Conservation (phyloP, 2,888 invertebrate genomes). For the Ctenicera cuprea region DNA sequence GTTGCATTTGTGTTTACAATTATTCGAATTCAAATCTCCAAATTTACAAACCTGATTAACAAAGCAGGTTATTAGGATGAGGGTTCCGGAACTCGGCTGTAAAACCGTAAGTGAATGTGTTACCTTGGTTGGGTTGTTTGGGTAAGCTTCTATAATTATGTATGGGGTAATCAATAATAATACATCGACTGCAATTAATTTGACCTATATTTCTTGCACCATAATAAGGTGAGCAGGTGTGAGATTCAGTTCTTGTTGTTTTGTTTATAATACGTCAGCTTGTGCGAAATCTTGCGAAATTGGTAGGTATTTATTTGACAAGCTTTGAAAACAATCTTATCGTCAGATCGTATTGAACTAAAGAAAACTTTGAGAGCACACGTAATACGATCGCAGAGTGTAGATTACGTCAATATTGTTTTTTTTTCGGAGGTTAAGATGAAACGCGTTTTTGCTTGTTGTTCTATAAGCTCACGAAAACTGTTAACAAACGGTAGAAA, state of each 20-base stretch:
- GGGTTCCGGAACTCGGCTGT: no score
- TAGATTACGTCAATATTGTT: background rate
- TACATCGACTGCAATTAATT: no score
- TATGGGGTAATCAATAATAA: no score
- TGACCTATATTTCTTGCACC: no score
- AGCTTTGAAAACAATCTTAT: background rate
- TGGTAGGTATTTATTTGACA: no score
- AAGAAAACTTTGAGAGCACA: background rate
- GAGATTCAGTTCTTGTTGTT: no score
- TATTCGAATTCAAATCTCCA: background rate
- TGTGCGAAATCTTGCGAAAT: no score
- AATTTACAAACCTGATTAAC: background rate
- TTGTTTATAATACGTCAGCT: no score
- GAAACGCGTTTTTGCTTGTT: background rate
- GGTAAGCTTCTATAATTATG: no score
- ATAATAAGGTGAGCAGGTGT: no score
- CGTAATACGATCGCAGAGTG: background rate
- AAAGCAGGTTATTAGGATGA: background rate
- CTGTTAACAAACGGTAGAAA: background rate
- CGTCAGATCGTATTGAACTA: background rate
- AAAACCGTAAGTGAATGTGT: no score
- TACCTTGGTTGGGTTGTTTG: no score
- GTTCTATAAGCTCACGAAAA: background rate
- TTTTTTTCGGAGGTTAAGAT: background rate
- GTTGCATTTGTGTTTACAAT: conserved; percentile 2